Evolutionary conservation across 1,140 invertebrate species (phyloP).

Genomic region (Caenorhabditis latens): DNA sequence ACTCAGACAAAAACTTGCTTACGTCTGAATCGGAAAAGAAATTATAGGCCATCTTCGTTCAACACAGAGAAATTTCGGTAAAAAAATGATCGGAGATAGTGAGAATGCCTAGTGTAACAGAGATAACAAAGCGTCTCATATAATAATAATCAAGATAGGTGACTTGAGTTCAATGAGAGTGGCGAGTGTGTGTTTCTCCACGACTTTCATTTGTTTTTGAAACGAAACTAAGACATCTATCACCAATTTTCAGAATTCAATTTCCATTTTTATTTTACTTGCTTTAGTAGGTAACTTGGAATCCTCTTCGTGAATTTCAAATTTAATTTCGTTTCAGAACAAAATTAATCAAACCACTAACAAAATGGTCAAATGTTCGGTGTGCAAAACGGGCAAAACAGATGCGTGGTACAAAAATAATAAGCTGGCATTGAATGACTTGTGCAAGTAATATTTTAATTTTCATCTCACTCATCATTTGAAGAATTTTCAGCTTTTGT

Average conservation of each 20-base stretch:
- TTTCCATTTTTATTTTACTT: too few species aligned
- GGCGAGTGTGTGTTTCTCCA: too few species aligned
- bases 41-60: not conserved
- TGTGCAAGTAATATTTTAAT: not conserved
- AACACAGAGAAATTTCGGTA: not conserved
- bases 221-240: too few species aligned
- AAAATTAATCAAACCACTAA: too few species aligned
- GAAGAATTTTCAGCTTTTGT: not conserved
- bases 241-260: too few species aligned
- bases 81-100: not conserved
- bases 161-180: not conserved
- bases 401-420: not conserved
- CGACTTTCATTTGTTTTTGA: too few species aligned
- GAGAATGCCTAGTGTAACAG: not conserved
- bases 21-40: not conserved
- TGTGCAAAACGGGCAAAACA: not conserved
- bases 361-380: not conserved
- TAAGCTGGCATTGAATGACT: too few species aligned
- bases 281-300: too few species aligned
- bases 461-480: not conserved
- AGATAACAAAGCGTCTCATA: not conserved
- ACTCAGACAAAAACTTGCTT: not conserved
- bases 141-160: not conserved
- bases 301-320: too few species aligned
- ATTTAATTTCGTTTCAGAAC: too few species aligned